Conservation (phyloP, 2,888 invertebrate species). For the Ametastegia equiseti region DNA sequence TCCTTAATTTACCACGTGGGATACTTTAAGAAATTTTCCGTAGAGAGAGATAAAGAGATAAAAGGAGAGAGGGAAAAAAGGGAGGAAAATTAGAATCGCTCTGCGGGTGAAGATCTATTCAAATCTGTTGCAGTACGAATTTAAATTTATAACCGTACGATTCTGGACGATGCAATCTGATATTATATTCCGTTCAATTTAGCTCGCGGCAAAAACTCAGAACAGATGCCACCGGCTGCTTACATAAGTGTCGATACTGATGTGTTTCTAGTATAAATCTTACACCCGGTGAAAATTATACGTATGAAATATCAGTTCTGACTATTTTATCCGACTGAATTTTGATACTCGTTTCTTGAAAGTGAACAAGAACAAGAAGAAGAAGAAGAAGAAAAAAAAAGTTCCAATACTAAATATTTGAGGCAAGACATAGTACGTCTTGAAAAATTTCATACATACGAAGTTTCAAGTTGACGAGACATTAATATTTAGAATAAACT, state of each 20-base stretch:
- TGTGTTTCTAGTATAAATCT: neutral
- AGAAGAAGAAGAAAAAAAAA: no score
- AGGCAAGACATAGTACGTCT: no score
- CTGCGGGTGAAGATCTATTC: neutral
- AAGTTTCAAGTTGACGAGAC: neutral
- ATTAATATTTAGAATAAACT: neutral
- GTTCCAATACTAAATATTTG: no score
- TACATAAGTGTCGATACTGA: neutral
- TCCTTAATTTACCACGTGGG: conserved; percentile 36
- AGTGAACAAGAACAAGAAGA: no score
- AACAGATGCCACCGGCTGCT: conserved; percentile 2
- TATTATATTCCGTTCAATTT: conserved; percentile 1
- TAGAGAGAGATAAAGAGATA: conserved; percentile 8
- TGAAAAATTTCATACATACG: neutral
- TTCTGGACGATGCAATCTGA: conserved; percentile 9
- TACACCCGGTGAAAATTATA: neutral
- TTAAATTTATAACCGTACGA: conserved; percentile 26
- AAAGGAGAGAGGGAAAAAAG: neutral
- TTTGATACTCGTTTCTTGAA: no score
- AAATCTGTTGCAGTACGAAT: conserved; percentile 27
- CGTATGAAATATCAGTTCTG: neutral
- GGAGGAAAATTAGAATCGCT: neutral
- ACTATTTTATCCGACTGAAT: no score
- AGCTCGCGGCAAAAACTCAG: neutral
- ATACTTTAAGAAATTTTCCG: conserved; percentile 2